A percentile compares a stretch with the other conserved stretches of the same genome.
Evolutionary conservation across 30 jellyfish, hydroid and myxozoan species (phyloP).

Genomic region (Turritopsis dohrnii): DNA sequence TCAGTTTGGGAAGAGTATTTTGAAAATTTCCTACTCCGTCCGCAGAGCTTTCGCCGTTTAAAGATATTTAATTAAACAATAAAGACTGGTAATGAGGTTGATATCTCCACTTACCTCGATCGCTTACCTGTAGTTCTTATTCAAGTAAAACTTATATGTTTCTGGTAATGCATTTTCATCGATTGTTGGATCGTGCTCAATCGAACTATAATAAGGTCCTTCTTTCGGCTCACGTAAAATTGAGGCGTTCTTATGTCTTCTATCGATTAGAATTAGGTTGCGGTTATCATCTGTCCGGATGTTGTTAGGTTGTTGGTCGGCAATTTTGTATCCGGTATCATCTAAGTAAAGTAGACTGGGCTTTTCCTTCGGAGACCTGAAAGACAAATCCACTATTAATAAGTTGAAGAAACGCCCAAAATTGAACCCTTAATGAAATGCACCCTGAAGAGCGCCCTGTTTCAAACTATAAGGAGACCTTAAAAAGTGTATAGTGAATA

Average conservation of each 20-base stretch:
- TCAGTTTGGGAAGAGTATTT: no score
- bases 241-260: background rate
- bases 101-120: conserved; percentile 5
- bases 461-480: no score
- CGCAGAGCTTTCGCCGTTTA: no score
- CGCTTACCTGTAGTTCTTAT: background rate
- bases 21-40: no score
- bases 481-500: no score
- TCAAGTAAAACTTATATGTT: conserved; percentile 25
- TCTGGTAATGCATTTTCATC: conserved; percentile 31
- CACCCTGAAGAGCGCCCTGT: no score
- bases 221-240: background rate
- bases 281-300: background rate
- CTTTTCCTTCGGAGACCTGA: background rate
- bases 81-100: no score
- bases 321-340: conserved; percentile 18
- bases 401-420: background rate
- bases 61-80: no score
- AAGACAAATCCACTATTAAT: background rate
- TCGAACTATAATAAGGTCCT: conserved; percentile 1
- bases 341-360: background rate
- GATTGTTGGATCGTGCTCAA: conserved; percentile 41
- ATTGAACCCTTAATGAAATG: no score
- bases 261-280: background rate
- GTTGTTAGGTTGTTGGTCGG: conserved; percentile 18